Base-by-base conservation (phyloP, 2,888 invertebrate species). In the Cinara cedri region DNA sequence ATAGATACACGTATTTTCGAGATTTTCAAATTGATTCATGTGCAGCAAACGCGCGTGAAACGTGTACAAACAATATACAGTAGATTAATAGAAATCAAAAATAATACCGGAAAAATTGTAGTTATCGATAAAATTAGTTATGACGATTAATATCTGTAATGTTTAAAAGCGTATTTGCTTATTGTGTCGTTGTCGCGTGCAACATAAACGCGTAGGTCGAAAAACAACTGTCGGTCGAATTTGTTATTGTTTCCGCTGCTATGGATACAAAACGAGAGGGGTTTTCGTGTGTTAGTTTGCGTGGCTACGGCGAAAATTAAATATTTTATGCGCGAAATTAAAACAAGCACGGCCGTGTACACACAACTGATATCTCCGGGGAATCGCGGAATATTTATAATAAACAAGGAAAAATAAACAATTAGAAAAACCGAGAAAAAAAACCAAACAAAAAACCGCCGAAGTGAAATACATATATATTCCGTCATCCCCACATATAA, bases 241-340 rank as follows among this genome's bases (percentile, higher is more conserved):
- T 65, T 65, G 75, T 75, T 75, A 75, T 75, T 75, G 75, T 75
- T 65, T 24, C 54, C 44, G 75, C 75, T 75, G 26, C 75, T 75
- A 75, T 75, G 75, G 75, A 75, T 75, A 75, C 75, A 21, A 63
- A 42, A n/a, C n/a, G 57, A 66, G 76, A 65, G 19, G 14, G 21
- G 34, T 3, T 26, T 60, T 68, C 44, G 34, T 21, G 60, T 72
- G 46, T 74, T 44, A 54, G 63, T 74, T 42, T 44, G 62, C 34
- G 16, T 49, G 51, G 19, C 10, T 14, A 19, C 16, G 21, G 55
- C 70, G 60, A 78, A 78, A 78, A 60, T 78, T 57, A 68, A 60
- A 70, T 78, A 75, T 78, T 62, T 68, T 66, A 62, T 49, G 68
- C 57, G 42, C 49, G 19, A 42, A 68, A 78, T 78, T 78, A 78